Base-by-base conservation (phyloP, 1,140 invertebrate genomes). In the Phymastichus coffea region DNA sequence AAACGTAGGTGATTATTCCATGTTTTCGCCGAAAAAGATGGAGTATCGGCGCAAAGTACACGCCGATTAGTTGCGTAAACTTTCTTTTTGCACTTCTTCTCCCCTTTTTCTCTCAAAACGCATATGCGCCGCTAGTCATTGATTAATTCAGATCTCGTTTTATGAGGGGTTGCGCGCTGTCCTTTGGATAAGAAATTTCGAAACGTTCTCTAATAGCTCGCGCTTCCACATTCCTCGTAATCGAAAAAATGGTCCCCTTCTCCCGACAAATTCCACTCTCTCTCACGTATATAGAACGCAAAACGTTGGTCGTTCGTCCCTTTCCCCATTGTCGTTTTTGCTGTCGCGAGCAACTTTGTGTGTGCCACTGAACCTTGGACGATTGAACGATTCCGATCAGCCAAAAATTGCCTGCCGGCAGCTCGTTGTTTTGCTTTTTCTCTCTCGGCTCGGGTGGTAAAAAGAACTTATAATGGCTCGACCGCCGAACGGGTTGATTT, bases 141-240 rank as follows among this genome's bases (percentile, higher is more conserved):
- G 59, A 61, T 61, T 61, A 61, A 61, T 61, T 61, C 59, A 40
- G 52, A 28, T 25, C 58, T 61, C 58, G 51, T 61, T 61, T 55
- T 49, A 49, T 49, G 44, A 12, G 14, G 19, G 17, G 12, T 3
- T 12, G 20, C 2, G 8, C 23, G 54, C n/a, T n/a, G n/a, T n/a
- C n/a, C n/a, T n/a, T n/a, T n/a, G n/a, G n/a, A n/a, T n/a, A 54
- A 33, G 49, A 61, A 33, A 10, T 9, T 12, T 20, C 23, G 41
- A 19, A 12, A 17, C 19, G 38, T 9, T 30, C 22, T 22, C 60
- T 62, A 62, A 62, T 62, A 57, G 60, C 60, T 62, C 48, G 47
- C 33, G 54, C 30, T 33, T 6, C 38, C 22, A 47, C 49, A 59
- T 59, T 53, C 57, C 41, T n/a, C 49, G 41, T 20, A 28, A 51